Conservation (phyloP, 30 jellyfish, hydroid and myxozoan genomes). For the Catostylus mosaicus region DNA sequence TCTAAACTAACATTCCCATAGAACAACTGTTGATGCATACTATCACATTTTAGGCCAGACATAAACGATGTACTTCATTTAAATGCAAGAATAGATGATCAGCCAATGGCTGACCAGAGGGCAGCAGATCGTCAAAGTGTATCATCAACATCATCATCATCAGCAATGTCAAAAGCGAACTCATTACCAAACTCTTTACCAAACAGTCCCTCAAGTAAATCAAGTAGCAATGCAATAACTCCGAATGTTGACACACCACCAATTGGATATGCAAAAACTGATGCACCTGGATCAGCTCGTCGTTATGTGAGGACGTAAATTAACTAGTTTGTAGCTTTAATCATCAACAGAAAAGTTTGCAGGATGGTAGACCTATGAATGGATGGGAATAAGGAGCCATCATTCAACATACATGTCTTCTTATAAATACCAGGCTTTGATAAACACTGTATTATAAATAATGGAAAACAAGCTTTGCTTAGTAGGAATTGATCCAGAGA, state of each 20-base stretch:
- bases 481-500: too few species aligned
- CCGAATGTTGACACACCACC: constrained; percentile 28
- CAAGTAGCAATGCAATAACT: not conserved
- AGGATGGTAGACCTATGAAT: too few species aligned
- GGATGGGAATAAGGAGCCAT: too few species aligned
- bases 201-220: constrained; percentile 7
- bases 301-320: constrained; percentile 49
- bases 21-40: too few species aligned
- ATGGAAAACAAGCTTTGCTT: too few species aligned
- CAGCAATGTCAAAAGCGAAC: constrained; percentile 24
- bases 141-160: not conserved
- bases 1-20: too few species aligned
- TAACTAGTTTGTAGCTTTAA: too few species aligned
- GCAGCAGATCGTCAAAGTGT: not conserved
- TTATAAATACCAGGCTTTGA: too few species aligned
- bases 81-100: constrained; percentile 40
- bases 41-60: constrained; percentile 45
- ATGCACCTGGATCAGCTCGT: constrained; percentile 49
- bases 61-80: constrained; percentile 43
- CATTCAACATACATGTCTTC: too few species aligned
- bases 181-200: constrained; percentile 18
- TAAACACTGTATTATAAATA: too few species aligned
- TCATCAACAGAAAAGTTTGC: too few species aligned
- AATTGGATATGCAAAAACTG: constrained; percentile 26
- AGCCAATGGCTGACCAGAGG: not conserved